Conservation (phyloP, 1,140 invertebrate species). For the Drosophila nebulosa region DNA sequence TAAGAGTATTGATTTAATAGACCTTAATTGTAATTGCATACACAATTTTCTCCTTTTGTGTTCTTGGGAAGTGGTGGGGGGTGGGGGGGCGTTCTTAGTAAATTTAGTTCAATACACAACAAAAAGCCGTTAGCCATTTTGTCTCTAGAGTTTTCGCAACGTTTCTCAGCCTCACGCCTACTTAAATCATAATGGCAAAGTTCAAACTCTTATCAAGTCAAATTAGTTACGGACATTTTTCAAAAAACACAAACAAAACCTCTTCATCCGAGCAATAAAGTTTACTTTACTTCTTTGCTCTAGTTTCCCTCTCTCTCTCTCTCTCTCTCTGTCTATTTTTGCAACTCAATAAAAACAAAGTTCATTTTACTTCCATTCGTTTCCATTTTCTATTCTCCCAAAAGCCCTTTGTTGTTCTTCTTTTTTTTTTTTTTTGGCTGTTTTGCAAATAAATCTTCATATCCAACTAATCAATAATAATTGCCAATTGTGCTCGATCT, state of each 20-base stretch:
- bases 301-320: background rate
- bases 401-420: slow-evolving; percentile 18
- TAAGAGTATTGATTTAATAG: too few relatives aligned
- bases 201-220: background rate
- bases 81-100: too few relatives aligned
- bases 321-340: background rate
- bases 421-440: too few relatives aligned
- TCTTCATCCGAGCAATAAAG: background rate
- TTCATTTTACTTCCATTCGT: background rate
- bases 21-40: too few relatives aligned
- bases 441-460: slow-evolving; percentile 44
- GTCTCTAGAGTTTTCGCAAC: slow-evolving; percentile 21
- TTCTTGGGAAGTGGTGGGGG: too few relatives aligned
- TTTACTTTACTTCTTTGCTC: background rate
- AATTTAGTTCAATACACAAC: too few relatives aligned
- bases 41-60: too few relatives aligned
- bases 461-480: slow-evolving; percentile 47
- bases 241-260: background rate
- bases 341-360: background rate
- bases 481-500: slow-evolving; percentile 31
- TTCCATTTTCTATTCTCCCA: background rate
- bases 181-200: background rate
- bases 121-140: too few relatives aligned
- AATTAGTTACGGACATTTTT: background rate
- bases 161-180: background rate